phyloP scores from a whole-genome alignment of 2,888 invertebrate genomes.

The Rhamnusium bicolor region DNA sequence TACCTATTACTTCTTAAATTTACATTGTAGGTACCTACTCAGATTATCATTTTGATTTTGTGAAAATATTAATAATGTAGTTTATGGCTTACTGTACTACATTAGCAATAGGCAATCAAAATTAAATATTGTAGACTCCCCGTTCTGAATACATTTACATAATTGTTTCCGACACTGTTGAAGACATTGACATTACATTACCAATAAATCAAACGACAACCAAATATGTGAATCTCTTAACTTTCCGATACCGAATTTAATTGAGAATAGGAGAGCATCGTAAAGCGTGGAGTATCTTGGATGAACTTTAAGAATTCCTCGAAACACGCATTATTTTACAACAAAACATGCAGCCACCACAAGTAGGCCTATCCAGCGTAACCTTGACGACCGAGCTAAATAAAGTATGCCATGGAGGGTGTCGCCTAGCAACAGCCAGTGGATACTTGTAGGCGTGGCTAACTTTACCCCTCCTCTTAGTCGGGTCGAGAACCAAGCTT shows the following conservation, averaged over 20 bases:
- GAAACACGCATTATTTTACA: slow-evolving; percentile 25
- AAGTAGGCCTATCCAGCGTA: slow-evolving; percentile 52
- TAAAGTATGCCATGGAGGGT: slow-evolving; percentile 61
- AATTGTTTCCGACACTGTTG: too few species aligned
- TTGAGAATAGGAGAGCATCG: neutral
- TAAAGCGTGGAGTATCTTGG: neutral
- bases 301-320: slow-evolving; percentile 1
- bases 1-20: too few species aligned
- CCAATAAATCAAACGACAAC: neutral
- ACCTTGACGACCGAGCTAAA: slow-evolving; percentile 61
- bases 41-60: too few species aligned
- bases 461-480: slow-evolving; percentile 49
- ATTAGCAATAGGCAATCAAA: too few species aligned
- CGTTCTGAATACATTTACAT: too few species aligned
- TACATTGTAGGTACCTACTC: too few species aligned
- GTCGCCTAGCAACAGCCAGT: slow-evolving; percentile 62
- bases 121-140: too few species aligned
- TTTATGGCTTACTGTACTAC: too few species aligned
- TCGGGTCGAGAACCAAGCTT: slow-evolving; percentile 48
- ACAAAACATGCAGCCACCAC: slow-evolving; percentile 20
- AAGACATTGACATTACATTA: too few species aligned
- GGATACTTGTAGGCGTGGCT: slow-evolving; percentile 57
- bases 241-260: neutral
- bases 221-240: neutral
- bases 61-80: too few species aligned